Evolutionary conservation across 2,113 vertebrate genomes (phyloP).

Genomic region (Lonchura striata): DNA sequence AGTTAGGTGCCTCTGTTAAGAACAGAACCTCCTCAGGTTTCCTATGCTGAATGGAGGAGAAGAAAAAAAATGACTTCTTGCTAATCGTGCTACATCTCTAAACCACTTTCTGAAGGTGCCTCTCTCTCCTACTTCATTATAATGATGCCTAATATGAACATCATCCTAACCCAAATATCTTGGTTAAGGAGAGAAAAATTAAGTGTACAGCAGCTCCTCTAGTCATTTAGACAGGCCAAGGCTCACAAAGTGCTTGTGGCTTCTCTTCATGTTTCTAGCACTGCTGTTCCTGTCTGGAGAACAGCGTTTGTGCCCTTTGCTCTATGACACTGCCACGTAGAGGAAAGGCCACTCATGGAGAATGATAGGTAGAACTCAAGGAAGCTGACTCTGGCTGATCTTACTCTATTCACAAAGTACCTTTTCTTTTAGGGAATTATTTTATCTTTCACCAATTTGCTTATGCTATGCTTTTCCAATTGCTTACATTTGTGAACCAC

Average conservation of each 20-base stretch:
- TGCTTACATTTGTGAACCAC: not conserved
- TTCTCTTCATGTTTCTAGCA: not conserved
- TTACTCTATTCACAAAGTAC: not conserved
- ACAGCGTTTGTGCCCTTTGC: fast-evolving
- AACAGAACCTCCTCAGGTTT: not conserved
- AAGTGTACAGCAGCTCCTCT: not conserved
- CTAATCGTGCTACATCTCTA: not conserved
- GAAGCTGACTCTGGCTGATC: not conserved
- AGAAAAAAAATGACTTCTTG: not conserved
- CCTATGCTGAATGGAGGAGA: not conserved
- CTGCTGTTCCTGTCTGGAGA: not conserved
- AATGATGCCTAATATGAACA: not conserved
- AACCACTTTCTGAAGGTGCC: not conserved
- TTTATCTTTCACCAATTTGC: not conserved
- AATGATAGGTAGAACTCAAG: not conserved
- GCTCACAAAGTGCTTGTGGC: not conserved
- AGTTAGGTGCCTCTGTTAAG: not conserved
- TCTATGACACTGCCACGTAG: fast-evolving
- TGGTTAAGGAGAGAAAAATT: not conserved
- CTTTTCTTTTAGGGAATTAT: not conserved
- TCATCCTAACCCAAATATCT: not conserved
- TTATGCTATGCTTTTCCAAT: not conserved
- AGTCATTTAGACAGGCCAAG: not conserved
- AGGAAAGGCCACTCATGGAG: not conserved
- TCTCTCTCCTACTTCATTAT: not conserved